Evolutionary conservation across 2,888 invertebrate genomes (phyloP), one percentile per base, ranked within the genome.

Genomic region (Anoplius nigerrimus): DNA sequence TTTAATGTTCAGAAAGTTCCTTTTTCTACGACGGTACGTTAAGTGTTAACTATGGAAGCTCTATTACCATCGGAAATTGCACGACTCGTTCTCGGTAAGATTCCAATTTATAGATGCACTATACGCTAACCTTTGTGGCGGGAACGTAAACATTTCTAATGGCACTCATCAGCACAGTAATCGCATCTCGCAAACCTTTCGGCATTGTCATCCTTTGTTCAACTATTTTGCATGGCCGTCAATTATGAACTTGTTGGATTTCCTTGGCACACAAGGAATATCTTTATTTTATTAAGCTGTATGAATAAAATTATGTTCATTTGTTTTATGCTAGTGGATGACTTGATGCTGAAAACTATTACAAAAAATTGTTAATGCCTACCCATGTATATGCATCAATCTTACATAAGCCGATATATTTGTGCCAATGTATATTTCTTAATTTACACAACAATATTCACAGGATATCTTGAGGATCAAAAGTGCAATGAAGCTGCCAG

Each of bases 21-120:
- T 13, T 34, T 3, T 3, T 34, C 11, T 34, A 11, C 34, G 34
- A 34, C 34, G 34, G 8, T 34, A 11, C 8, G 11, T 34, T 6
- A 6, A 5, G 11, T 6, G 34, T 34, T 48, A 4, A 74, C 11
- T 13, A 89, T 89, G 89, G 88, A 88, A 69, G 75, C 83, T 16
- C 68, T 88, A 53, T 74, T 89, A 55, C 89, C 89, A 0, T 89
- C 89, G 15, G 89, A 89, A 81, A 83, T 88, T 34, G 89, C 89
- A 22, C 81, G 89, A 73, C 72, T 89, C 27, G 87, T 89, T 52
- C 83, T 88, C 21, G 89, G 89, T 89, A 72, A 87, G 86, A 21
- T 43, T 48, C 54, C 5, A 13, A 34, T 53, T n/a, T 51, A 48
- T 27, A 22, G 42, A 21, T 6, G 55, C 27, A 46, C 18, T 34